phyloP scores from a whole-genome alignment of 2,797 vertebrate species.

The Euphonia xanthogaster region DNA sequence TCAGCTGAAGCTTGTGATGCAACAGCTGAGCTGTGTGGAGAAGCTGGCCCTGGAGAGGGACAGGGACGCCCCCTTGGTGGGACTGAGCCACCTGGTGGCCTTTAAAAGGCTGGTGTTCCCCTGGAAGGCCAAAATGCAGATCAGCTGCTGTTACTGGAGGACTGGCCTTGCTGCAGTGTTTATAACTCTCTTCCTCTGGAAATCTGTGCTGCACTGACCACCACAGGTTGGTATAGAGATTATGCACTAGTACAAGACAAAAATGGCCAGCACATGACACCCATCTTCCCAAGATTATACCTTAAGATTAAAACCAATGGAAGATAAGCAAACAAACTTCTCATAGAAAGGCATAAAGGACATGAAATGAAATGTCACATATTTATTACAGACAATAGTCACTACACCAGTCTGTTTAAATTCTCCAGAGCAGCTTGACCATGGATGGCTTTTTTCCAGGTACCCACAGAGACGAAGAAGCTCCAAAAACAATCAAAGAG shows the following conservation, averaged over 20 bases:
- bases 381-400: slow-evolving; percentile 38
- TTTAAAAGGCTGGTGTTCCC: background rate
- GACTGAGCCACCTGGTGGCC: background rate
- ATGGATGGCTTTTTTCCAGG: background rate
- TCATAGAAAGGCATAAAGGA: background rate
- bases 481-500: background rate
- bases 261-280: background rate
- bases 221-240: background rate
- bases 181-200: background rate
- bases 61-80: background rate
- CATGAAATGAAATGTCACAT: background rate
- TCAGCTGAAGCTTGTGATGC: slow-evolving; percentile 5
- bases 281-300: background rate
- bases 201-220: background rate
- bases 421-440: slow-evolving; percentile 2
- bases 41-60: background rate
- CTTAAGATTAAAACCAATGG: background rate
- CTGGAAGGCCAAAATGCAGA: background rate
- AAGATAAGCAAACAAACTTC: background rate
- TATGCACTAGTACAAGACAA: background rate
- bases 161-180: background rate
- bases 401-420: background rate
- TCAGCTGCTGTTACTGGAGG: background rate
- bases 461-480: background rate
- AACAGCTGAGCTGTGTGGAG: background rate